Evolutionary conservation across 2,797 vertebrate genomes (phyloP).

Genomic region (Lagocephalus sceleratus): DNA sequence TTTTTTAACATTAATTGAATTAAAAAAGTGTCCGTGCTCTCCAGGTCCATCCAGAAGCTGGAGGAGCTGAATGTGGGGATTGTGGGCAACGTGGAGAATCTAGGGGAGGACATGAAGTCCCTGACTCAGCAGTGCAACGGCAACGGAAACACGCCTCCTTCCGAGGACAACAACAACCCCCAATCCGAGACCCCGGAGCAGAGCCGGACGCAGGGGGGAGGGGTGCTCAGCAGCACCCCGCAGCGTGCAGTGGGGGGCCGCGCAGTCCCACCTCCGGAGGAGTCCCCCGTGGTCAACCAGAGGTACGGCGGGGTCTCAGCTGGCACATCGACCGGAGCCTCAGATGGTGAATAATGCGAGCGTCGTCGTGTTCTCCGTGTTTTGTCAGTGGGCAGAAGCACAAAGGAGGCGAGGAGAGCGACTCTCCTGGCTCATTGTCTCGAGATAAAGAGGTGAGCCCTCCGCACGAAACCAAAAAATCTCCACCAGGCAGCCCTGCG

Average conservation of each 20-base stretch:
- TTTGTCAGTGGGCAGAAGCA: slow-evolving; percentile 57
- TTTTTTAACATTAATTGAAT: no score
- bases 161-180: slow-evolving; percentile 67
- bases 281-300: slow-evolving; percentile 82
- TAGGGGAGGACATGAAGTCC: slow-evolving; percentile 86
- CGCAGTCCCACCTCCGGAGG: slow-evolving; percentile 74
- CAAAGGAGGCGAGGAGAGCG: slow-evolving; percentile 27
- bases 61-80: slow-evolving; percentile 96
- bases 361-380: slow-evolving; percentile 6
- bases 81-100: no score
- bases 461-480: neutral
- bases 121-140: slow-evolving; percentile 87
- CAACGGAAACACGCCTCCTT: slow-evolving; percentile 58
- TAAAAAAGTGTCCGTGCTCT: slow-evolving; percentile 1
- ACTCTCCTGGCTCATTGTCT: slow-evolving; percentile 57
- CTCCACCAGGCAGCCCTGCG: no score
- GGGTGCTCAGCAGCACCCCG: slow-evolving; percentile 85
- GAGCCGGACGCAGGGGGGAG: slow-evolving; percentile 60
- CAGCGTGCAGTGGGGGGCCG: slow-evolving; percentile 68
- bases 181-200: slow-evolving; percentile 66
- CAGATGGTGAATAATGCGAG: neutral
- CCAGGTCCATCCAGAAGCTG: slow-evolving; percentile 96
- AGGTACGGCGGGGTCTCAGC: slow-evolving; percentile 66
- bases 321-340: neutral
- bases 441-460: slow-evolving; percentile 55